Base-by-base conservation (phyloP, 2,888 invertebrate species). In the Oscheius sp. region DNA sequence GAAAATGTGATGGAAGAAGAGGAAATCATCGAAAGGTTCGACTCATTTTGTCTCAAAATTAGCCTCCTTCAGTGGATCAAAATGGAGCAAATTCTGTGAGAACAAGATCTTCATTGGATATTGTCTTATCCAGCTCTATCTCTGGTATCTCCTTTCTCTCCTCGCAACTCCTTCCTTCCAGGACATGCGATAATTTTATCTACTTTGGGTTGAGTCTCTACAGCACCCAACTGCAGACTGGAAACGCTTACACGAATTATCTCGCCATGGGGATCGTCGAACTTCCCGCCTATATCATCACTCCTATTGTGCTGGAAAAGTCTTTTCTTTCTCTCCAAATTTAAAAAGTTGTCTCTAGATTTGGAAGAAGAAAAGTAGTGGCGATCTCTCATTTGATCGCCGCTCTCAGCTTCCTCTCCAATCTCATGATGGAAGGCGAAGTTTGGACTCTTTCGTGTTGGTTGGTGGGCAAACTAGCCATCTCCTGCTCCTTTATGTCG, bases 171-270 rank as follows among this genome's bases (percentile, higher is more conserved):
- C n/a, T n/a, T n/a, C 29, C 20, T 48, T 71, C 23, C 69, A 78
- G 77, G 81, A 76, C 76, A 15, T 71, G 72, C n/a, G 79, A 79
- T 63, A 75, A 72, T 6, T 79, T 84, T 65, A 79, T 82, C 66
- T 85, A 84, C 69, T 85, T 82, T 68, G 85, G 83, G 3, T 67
- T 85, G 39, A 78, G 82, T 6, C 71, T 84, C 33, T 84, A 80
- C 69, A 77, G 77, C 23, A 82, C 78, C 8, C 70, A 81, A 25
- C 65, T 84, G 10, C n/a, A n/a, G n/a, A 80, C 79, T 27, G 84
- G 84, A 8, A 80, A 84, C 64, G 68, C 74, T 8, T 84, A 82
- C 58, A 55, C 81, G 25, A 84, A 84, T 66, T 84, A 81, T 58
- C 48, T 79, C 12, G 68, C 82, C 3, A 73, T 79, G 70, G 80